Base-by-base conservation (phyloP, 2,113 vertebrate genomes). In the Chunga burmeisteri region DNA sequence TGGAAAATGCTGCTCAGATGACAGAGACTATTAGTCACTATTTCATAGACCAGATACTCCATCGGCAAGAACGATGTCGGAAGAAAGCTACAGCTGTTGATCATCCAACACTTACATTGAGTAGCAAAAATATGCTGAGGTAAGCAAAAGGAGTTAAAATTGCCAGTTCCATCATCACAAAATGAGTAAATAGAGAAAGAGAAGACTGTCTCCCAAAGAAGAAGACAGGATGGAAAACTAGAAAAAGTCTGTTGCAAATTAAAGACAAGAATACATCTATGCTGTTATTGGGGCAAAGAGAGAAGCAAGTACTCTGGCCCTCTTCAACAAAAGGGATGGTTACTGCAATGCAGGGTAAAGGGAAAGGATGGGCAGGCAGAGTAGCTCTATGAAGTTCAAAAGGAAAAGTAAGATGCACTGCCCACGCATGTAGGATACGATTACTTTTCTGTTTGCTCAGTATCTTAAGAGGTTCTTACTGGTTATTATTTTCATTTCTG, bases 361-460 rank as follows among this genome's bases (percentile, higher is more conserved):
- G 32, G 46, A 72, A 55, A 67, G 52, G 47, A 78, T 32, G 53
- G 53, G 52, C 52, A 86, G 49, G 40, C 15, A 75, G 74, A 81
- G 36, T 3, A 74, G n/a, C 11, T 49, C 56, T 13, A 0, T 7
- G 10, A 85, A 44, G 20, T n/a, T 42, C 30, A 32, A 49, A 56
- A 91, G 56, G 36, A 58, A 80, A 56, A 59, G 13, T 6, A 84
- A 71, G 68, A 93, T 40, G 34, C 26, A 25, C 1, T 62, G 25
- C 16, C 53, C 0, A 0, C 2, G 19, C 9, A 36, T 0, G 6
- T 4, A 86, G 50, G 23, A 44, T 26, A 15, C 1, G 6, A 52
- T 23, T 52, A 30, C 23, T 82, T 30, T 59, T 52, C 36, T 85
- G 17, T 23, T 68, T 75, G 20, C n/a, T 67, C 34, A 2, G 2